These are phyloP conservation scores for Grallaria varia DNA, from an alignment of 2,113 vertebrate genomes.

Conservation along the genomic window DNA sequence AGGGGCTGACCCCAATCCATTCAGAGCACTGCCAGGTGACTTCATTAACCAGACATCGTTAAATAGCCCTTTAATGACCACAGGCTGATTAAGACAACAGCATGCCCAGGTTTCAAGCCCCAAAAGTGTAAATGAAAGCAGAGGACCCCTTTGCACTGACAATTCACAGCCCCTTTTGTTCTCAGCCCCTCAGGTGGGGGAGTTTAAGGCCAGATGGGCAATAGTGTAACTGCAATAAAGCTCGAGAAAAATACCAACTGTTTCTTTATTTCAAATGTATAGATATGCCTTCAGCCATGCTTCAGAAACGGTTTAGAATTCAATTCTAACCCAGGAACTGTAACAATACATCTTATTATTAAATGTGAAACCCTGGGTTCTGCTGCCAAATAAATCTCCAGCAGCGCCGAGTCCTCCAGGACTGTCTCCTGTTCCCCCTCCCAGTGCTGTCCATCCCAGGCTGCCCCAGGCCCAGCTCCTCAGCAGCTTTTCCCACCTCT, in stretches of 20 bases:
- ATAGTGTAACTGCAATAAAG: background rate
- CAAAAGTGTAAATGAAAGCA: background rate
- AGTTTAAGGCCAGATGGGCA: background rate
- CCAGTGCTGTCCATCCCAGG: background rate
- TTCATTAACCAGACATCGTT: background rate
- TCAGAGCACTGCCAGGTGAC: background rate
- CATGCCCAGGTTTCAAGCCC: background rate
- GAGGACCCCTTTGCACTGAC: background rate
- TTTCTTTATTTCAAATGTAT: slow-evolving; percentile 23
- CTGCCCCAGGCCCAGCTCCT: background rate
- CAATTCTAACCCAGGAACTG: background rate
- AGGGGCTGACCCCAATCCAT: background rate
- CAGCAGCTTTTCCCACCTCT: background rate
- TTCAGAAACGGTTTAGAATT: background rate
- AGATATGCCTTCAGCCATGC: slow-evolving; percentile 8
- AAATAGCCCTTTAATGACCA: slow-evolving; percentile 1
- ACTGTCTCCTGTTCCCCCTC: background rate
- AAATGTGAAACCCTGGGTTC: background rate
- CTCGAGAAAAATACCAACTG: background rate
- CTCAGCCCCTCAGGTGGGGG: background rate
- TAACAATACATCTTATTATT: slow-evolving; percentile 11
- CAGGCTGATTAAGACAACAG: slow-evolving; percentile 14
- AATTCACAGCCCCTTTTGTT: background rate
- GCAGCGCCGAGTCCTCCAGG: background rate
- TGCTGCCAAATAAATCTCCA: slow-evolving; percentile 24